Percentiles rank a stretch among this genome's conserved stretches.
Conservation (phyloP, 2,113 vertebrate species). For the Aegypius monachus region DNA sequence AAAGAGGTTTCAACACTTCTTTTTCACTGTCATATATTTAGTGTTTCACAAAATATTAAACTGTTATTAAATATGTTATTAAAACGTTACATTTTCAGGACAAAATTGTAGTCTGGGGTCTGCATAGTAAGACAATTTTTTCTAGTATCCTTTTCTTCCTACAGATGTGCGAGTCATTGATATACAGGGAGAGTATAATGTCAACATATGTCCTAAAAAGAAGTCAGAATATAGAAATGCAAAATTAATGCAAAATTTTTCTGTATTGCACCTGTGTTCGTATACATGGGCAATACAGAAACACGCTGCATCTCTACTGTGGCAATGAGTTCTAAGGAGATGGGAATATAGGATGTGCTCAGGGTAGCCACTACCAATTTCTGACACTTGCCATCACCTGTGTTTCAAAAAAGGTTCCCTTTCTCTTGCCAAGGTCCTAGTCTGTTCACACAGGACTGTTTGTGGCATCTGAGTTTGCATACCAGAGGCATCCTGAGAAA, state of each 20-base stretch:
- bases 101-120: background rate
- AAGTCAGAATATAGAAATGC: background rate
- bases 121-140: background rate
- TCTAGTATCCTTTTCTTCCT: background rate
- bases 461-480: background rate
- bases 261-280: background rate
- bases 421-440: background rate
- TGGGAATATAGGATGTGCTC: background rate
- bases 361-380: background rate
- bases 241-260: background rate
- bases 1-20: background rate
- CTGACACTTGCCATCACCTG: background rate
- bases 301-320: background rate
- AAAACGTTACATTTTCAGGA: background rate
- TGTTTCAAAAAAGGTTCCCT: background rate
- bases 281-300: background rate
- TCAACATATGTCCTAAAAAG: background rate
- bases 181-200: background rate
- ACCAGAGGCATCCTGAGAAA: background rate
- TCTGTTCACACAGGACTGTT: background rate
- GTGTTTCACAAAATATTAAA: background rate
- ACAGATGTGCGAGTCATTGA: background rate
- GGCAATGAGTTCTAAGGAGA: background rate
- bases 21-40: background rate
- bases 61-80: background rate